Evolutionary conservation across 2,888 invertebrate species (phyloP), one percentile per base, ranked within the genome.

Genomic region (Prionchulus punctatus): DNA sequence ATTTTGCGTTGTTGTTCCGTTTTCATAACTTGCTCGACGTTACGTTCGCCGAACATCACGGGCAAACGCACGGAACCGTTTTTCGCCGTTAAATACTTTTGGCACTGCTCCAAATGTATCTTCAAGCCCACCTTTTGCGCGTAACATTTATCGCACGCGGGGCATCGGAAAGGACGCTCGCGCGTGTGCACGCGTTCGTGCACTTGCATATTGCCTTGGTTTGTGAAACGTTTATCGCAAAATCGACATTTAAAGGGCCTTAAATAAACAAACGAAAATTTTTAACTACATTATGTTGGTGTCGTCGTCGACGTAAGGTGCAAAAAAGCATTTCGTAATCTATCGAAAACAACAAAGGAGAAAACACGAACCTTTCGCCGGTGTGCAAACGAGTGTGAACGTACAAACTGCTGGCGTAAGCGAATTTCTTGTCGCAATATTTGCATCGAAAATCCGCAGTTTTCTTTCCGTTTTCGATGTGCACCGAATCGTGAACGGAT

Each of bases 311-410:
- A 18, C 36, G 36, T 12, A 36, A 18, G 7, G 12, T 36, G 7
- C 36, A 18, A 18, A 36, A 18, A 7, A 18, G 18, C 36, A 12
- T 18, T 36, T 36, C 36, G 36, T n/a, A n/a, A n/a, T n/a, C n/a
- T n/a, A n/a, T n/a, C n/a, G n/a, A n/a, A n/a, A n/a, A n/a, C n/a
- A n/a, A n/a, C n/a, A n/a, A n/a, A n/a, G n/a, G n/a, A n/a, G 18
- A 36, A 36, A 36, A 36, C 18, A 7, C 23, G 12, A 7, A 66
- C 36, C 64, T 57, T 56, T 69, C 68, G 30, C 65, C 67, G 26
- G 68, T 68, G 57, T 71, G 70, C 3, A 66, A 62, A 30, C 68
- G 63, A 52, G 64, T 63, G 56, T 70, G 70, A 3, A 69, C 64
- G 57, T 63, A 67, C 42, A 71, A 60, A 47, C 64, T 65, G 53